These are phyloP conservation scores for Xylocopa sonorina DNA, from an alignment of 1,140 invertebrate genomes.

Conservation along the genomic window DNA sequence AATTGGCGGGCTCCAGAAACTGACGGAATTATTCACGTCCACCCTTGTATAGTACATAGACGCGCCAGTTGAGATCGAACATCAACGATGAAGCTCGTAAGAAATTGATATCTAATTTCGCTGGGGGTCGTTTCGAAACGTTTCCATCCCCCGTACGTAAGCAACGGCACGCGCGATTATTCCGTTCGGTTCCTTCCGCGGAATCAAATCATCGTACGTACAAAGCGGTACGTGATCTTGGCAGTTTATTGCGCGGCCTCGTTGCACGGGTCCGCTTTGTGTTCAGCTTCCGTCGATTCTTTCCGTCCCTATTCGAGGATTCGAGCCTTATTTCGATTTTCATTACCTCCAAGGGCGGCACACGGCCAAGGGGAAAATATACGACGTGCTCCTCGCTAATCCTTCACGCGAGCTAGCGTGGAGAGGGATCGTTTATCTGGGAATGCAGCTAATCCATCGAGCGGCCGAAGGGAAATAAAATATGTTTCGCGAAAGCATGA, in stretches of 20 bases:
- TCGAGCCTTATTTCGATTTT: constrained; percentile 60
- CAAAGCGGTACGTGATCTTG: constrained; percentile 36
- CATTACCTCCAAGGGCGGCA: constrained; percentile 61
- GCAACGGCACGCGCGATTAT: background rate
- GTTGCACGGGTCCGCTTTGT: constrained; percentile 34
- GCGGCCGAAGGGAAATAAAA: constrained; percentile 58
- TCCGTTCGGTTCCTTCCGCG: background rate
- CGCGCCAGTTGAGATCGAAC: background rate
- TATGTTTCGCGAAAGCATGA: constrained; percentile 63
- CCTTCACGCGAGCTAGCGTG: constrained; percentile 70
- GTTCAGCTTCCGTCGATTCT: constrained; percentile 31
- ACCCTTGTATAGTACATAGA: too few relatives aligned
- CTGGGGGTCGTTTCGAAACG: background rate
- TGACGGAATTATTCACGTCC: too few relatives aligned
- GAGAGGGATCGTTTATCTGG: constrained; percentile 65
- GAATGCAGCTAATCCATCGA: constrained; percentile 59
- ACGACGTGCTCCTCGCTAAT: constrained; percentile 66
- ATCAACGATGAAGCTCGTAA: background rate
- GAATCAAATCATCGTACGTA: constrained; percentile 39
- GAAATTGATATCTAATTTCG: background rate
- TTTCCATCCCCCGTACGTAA: too few relatives aligned
- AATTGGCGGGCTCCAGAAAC: too few relatives aligned
- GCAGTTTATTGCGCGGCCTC: constrained; percentile 17
- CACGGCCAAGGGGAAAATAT: constrained; percentile 41
- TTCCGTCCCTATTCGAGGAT: constrained; percentile 44